Base-by-base conservation (phyloP, 2,888 invertebrate species). In the Seira sanloemensis region DNA sequence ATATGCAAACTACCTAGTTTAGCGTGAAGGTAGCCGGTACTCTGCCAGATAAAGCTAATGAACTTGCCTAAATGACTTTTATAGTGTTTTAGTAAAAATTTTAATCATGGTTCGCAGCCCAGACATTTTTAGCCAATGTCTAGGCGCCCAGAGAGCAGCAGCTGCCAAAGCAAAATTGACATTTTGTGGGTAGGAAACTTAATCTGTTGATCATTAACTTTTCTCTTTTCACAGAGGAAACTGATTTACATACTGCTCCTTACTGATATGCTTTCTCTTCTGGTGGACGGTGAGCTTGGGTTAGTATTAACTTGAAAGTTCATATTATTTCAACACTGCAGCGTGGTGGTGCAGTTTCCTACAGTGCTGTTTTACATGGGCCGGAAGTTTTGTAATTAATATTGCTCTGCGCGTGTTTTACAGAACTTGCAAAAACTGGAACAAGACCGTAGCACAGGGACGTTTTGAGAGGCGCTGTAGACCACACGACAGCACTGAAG, bases 151-250 rank as follows among this genome's bases (percentile, higher is more conserved):
- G 16, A 50, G 12, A 50, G 50, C 50, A 50, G 50, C 50, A 50
- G 16, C 50, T 50, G 50, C 12, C n/a, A 18, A 50, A 25, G 71
- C 37, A 58, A 65, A 69, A 78, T 72, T 78, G 72, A 67, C 78
- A 66, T 78, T 74, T 73, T 50, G 66, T n/a, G 50, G 79, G 19
- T n/a, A n/a, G 26, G 67, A 79, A 67, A 79, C 73, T 73, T 79
- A 79, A 79, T 79, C 79, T 73, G 79, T 79, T 79, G 73, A 79
- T 79, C 73, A 79, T 79, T 79, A 79, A 79, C 79, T 79, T 79
- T 79, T 79, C 79, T 66, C 71, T 73, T 79, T 79, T 72, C 79
- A 73, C 67, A 50, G 67, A 50, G 50, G n/a, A 19, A 79, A 67
- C 67, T 73, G 54, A 73, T 79, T 79, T 79, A 73, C 79, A 79